Percentiles rank a stretch among this genome's conserved stretches.
phyloP scores from a whole-genome alignment of 1,140 invertebrate genomes.

The Kradibia gibbosae region DNA sequence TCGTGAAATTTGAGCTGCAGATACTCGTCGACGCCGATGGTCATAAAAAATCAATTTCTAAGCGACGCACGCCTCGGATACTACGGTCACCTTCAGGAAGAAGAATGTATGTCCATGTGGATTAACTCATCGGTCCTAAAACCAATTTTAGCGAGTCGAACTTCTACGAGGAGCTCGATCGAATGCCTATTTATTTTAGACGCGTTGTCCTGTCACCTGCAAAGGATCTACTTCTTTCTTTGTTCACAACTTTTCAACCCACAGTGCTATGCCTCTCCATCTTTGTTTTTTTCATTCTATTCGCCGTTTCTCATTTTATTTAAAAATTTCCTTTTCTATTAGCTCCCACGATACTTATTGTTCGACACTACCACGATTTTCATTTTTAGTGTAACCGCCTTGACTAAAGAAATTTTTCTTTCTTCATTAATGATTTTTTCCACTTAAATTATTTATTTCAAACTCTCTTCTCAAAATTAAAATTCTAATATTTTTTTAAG shows the following conservation, averaged over 20 bases:
- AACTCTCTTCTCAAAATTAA: no score
- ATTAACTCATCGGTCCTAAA: background rate
- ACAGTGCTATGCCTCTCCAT: background rate
- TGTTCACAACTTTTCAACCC: background rate
- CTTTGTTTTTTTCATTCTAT: background rate
- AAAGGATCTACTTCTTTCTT: background rate
- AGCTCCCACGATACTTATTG: background rate
- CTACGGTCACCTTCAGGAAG: background rate
- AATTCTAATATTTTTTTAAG: no score
- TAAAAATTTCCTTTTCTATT: background rate
- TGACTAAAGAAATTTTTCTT: no score
- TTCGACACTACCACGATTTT: no score
- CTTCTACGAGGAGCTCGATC: slow-evolving; percentile 13
- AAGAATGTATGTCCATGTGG: background rate
- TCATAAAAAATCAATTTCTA: slow-evolving; percentile 48
- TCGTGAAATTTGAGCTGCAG: slow-evolving; percentile 33
- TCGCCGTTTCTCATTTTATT: background rate
- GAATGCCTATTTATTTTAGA: slow-evolving; percentile 37
- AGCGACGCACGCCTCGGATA: slow-evolving; percentile 26
- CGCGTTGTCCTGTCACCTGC: background rate
- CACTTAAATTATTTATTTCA: no score
- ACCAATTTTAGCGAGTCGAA: slow-evolving; percentile 24
- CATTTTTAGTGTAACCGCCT: no score
- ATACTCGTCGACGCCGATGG: background rate
- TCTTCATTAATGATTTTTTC: no score